A percentile compares a stretch with the other conserved stretches of the same genome.
These are phyloP conservation scores for Hydropotes inermis DNA, from an alignment of 2,113 vertebrate genomes.

Conservation along the genomic window DNA sequence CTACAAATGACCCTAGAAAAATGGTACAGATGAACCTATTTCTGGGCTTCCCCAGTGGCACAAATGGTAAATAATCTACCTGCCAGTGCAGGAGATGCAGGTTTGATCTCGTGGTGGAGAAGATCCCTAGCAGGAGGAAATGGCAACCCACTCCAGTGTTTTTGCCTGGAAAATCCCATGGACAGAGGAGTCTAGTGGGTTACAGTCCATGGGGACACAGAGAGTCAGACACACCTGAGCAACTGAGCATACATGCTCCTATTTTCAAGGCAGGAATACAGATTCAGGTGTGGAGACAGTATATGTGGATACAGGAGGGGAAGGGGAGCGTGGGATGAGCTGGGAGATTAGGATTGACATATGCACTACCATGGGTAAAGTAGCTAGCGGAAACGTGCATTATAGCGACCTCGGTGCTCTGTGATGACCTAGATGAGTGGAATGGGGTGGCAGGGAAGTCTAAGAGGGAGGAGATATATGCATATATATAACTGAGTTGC, in stretches of 20 bases:
- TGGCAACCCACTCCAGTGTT: not conserved
- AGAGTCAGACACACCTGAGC: not conserved
- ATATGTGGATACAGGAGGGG: not conserved
- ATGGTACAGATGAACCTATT: not conserved
- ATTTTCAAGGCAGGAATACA: not conserved
- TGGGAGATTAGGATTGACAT: not conserved
- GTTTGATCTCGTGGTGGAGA: not conserved
- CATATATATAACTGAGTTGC: not conserved
- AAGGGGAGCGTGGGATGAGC: not conserved
- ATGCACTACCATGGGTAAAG: not conserved
- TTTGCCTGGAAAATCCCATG: not conserved
- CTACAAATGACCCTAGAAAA: not conserved
- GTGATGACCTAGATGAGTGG: not conserved
- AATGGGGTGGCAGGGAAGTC: not conserved
- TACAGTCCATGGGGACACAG: not conserved
- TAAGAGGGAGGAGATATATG: not conserved
- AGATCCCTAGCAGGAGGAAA: not conserved
- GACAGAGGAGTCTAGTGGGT: rapidly evolving
- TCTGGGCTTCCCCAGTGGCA: not conserved
- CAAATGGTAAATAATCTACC: not conserved
- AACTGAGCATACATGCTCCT: not conserved
- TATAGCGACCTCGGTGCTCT: not conserved
- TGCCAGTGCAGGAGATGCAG: not conserved
- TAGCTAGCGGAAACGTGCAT: not conserved
- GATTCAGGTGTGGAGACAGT: not conserved